Conservation (phyloP, 2,888 invertebrate species). For the Aphidius colemani region DNA sequence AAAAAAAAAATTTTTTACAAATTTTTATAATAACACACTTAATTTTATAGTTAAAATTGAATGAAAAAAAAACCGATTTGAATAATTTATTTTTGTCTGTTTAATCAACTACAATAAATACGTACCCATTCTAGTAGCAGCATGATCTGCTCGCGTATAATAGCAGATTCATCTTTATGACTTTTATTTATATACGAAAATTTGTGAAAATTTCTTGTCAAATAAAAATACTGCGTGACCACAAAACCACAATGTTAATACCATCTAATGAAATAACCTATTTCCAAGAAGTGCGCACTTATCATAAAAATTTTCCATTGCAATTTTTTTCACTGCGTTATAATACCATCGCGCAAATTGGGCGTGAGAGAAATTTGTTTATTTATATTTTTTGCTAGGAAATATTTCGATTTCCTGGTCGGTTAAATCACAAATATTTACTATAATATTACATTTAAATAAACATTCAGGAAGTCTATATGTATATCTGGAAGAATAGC, state of each 20-base stretch:
- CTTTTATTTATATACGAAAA: constrained; percentile 42
- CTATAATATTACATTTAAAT: too few relatives aligned
- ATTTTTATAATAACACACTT: not conserved
- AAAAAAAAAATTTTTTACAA: constrained; percentile 3
- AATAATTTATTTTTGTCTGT: too few relatives aligned
- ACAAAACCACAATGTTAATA: constrained; percentile 39
- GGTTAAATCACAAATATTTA: too few relatives aligned
- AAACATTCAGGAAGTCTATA: not conserved
- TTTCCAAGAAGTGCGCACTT: constrained; percentile 23
- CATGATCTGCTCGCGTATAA: constrained; percentile 44
- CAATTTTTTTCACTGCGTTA: not conserved
- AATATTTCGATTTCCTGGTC: too few relatives aligned
- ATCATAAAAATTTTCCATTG: constrained; percentile 25
- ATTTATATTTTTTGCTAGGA: not conserved
- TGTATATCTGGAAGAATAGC: too few relatives aligned
- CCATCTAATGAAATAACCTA: constrained; percentile 36
- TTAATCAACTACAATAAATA: constrained; percentile 4
- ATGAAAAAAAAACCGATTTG: too few relatives aligned
- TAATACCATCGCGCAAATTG: constrained; percentile 16
- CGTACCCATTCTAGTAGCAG: constrained; percentile 49
- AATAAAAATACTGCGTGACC: constrained; percentile 15
- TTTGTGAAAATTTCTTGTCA: constrained; percentile 14
- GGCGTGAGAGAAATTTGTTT: constrained; percentile 1
- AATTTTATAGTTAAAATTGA: too few relatives aligned
- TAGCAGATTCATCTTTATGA: constrained; percentile 26